Conservation (phyloP, 2,797 vertebrate species). For the Crypturellus tataupa region DNA sequence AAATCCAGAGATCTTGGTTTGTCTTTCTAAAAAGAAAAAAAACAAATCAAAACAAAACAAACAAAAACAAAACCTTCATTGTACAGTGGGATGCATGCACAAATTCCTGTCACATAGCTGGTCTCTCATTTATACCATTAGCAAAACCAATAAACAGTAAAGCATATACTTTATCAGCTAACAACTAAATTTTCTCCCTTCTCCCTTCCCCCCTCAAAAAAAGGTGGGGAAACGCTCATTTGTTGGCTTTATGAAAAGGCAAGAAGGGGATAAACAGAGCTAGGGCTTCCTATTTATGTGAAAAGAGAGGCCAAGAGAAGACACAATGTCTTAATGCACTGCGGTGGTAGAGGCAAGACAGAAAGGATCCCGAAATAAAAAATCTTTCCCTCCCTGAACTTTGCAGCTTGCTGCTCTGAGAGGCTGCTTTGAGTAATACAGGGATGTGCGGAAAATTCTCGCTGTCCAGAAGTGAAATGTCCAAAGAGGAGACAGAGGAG, state of each 20-base stretch:
- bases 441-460: too few relatives aligned
- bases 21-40: background rate
- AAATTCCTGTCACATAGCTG: background rate
- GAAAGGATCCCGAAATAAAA: background rate
- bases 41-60: background rate
- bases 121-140: background rate
- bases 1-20: background rate
- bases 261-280: background rate
- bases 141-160: rapidly evolving
- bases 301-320: background rate
- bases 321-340: rapidly evolving
- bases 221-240: background rate
- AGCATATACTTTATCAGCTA: background rate
- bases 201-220: too few relatives aligned
- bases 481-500: too few relatives aligned
- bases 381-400: background rate
- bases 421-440: background rate
- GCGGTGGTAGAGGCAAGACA: rapidly evolving
- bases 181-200: background rate
- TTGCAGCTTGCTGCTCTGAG: background rate
- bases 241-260: background rate
- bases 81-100: background rate
- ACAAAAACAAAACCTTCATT: background rate
- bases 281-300: background rate
- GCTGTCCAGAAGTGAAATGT: too few relatives aligned